Conservation (phyloP, 2,113 vertebrate genomes). For the Solea solea region DNA sequence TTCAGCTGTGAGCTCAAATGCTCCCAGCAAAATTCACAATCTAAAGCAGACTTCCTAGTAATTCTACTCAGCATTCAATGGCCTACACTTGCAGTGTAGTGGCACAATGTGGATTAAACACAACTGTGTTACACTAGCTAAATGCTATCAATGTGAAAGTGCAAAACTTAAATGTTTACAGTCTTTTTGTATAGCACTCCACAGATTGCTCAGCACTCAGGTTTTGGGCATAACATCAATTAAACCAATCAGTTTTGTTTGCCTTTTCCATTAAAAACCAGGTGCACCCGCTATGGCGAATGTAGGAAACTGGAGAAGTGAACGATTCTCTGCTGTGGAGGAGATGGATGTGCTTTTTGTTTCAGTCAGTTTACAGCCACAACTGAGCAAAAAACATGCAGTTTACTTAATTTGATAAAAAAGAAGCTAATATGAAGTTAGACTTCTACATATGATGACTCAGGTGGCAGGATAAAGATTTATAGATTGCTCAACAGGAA, state of each 20-base stretch:
- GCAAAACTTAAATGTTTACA: no score
- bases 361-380: neutral
- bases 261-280: no score
- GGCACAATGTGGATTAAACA: slow-evolving; percentile 26
- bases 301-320: no score
- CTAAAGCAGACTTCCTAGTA: slow-evolving; percentile 38
- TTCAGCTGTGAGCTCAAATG: slow-evolving; percentile 50
- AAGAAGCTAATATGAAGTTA: neutral
- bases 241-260: neutral
- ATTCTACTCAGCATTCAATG: slow-evolving; percentile 26
- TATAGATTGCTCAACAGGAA: neutral
- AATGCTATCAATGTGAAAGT: no score
- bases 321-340: no score
- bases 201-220: no score
- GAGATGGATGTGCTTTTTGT: no score
- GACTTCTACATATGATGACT: neutral
- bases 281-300: no score
- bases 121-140: neutral
- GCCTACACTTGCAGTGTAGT: neutral
- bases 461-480: neutral
- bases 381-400: neutral
- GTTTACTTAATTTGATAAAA: neutral
- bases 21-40: slow-evolving; percentile 55
- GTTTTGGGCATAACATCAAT: neutral
- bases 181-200: no score